Base-by-base conservation (phyloP, 2,113 vertebrate genomes). In the Bucco capensis region DNA sequence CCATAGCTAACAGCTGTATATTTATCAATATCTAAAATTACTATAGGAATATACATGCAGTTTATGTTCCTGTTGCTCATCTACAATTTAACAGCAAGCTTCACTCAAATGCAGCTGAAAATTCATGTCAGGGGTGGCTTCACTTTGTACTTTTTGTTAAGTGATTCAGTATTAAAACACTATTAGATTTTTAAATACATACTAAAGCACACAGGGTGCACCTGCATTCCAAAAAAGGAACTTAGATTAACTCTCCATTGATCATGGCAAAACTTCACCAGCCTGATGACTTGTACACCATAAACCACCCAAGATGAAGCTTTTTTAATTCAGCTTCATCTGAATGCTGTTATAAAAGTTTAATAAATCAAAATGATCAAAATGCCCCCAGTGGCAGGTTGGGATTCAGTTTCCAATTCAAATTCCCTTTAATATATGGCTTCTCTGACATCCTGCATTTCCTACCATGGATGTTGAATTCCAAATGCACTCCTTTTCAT, bases 351-450 rank as follows among this genome's bases (percentile, higher is more conserved):
- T 97, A 97, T 97, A 97, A 97, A 98, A 97, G 95, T 97, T 98
- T 97, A 97, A 98, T 98, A 98, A 97, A 98, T 98, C 97, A 98
- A 98, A 98, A 97, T 98, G 98, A 98, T 98, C 97, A 98, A 98
- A 98, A 98, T 97, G 96, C 95, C 96, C 95, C 94, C 74, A 96
- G 96, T 97, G 96, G 97, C 97, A 98, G 96, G 89, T 80, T 94
- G 90, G 96, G 96, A 97, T 97, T 97, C 50, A 57, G 96, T 96
- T 98, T 98, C 97, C 97, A 97, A 98, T 98, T 98, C 96, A 98
- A 97, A 97, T 98, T 96, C 95, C 86, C 95, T 97, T 96, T 98
- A 98, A 98, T 97, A 97, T 96, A 97, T 94, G 93, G 94, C 97
- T 98, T 93, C 94, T 93, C 96, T 97, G 97, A 97, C 97, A 98